A percentile compares a stretch with the other conserved stretches of the same genome.
Conservation (phyloP, 2,113 vertebrate genomes). For the Megatriorchis doriae region DNA sequence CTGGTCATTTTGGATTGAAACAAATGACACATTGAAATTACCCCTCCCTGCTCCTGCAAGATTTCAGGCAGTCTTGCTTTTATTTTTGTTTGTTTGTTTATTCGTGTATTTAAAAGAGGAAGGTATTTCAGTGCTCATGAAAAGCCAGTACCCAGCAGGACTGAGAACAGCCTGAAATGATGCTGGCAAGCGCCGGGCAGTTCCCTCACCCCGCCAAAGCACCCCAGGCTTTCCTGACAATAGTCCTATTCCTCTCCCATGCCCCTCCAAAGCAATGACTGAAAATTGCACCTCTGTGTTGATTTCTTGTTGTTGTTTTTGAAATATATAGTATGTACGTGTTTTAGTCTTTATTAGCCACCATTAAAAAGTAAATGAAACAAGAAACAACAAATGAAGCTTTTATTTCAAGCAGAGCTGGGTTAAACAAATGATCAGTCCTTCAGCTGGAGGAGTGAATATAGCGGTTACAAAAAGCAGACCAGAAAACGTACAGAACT, state of each 20-base stretch:
- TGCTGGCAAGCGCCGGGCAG: background rate
- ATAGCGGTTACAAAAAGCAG: conserved; percentile 28
- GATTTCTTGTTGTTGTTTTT: background rate
- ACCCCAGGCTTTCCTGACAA: conserved; percentile 16
- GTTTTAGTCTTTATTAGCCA: conserved; percentile 22
- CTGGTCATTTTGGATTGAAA: conserved; percentile 20
- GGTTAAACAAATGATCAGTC: conserved; percentile 38
- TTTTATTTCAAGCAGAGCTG: conserved; percentile 26
- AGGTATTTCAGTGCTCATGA: conserved; percentile 24
- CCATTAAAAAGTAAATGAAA: conserved; percentile 47
- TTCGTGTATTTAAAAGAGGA: conserved; percentile 12
- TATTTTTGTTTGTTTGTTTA: conserved; percentile 62
- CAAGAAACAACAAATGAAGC: conserved; percentile 33
- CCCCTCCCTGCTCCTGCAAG: background rate
- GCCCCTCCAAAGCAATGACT: background rate
- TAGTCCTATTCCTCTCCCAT: background rate
- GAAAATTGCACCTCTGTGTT: conserved; percentile 27
- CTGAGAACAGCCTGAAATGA: background rate
- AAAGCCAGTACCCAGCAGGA: background rate
- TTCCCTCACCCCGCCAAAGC: background rate
- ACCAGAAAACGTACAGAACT: conserved; percentile 21
- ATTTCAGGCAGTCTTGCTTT: conserved; percentile 22
- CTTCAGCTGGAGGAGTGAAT: conserved; percentile 16
- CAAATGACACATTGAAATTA: conserved; percentile 37
- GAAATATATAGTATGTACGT: background rate